Conservation (phyloP, 2,113 vertebrate species). For the Apistogramma diplotaenia region DNA sequence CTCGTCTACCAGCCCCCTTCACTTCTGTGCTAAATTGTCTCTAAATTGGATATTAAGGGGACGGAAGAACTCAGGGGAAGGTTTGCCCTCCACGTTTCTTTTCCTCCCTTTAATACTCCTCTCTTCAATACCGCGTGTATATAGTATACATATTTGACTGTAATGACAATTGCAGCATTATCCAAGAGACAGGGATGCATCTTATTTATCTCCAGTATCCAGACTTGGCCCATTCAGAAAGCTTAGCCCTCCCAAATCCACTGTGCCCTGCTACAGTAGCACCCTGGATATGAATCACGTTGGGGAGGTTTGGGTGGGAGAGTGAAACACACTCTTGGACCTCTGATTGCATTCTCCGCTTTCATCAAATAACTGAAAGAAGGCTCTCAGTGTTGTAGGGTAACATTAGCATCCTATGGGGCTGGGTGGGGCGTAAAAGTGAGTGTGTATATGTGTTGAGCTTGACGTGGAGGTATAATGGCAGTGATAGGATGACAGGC, state of each 20-base stretch:
- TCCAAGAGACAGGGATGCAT: conserved; percentile 5
- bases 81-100: conserved; percentile 5
- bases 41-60: conserved; percentile 68
- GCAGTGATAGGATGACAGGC: conserved; percentile 48
- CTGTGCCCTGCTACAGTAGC: not conserved
- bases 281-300: conserved; percentile 13
- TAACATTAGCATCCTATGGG: conserved; percentile 21
- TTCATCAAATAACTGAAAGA: conserved; percentile 23
- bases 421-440: conserved; percentile 20
- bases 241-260: conserved; percentile 14
- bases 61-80: conserved; percentile 25
- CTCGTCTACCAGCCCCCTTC: conserved; percentile 21
- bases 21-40: conserved; percentile 52
- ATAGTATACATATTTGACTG: conserved; percentile 1
- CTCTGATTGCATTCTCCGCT: conserved; percentile 21
- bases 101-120: not conserved
- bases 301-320: not conserved
- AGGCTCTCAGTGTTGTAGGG: conserved; percentile 14
- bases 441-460: conserved; percentile 16
- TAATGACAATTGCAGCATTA: conserved; percentile 34
- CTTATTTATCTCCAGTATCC: conserved; percentile 53
- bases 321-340: conserved; percentile 22
- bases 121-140: not conserved
- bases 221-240: conserved; percentile 27
- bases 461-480: conserved; percentile 34